Evolutionary conservation across 2,888 invertebrate species (phyloP).

Genomic region (Rosalia funebris): DNA sequence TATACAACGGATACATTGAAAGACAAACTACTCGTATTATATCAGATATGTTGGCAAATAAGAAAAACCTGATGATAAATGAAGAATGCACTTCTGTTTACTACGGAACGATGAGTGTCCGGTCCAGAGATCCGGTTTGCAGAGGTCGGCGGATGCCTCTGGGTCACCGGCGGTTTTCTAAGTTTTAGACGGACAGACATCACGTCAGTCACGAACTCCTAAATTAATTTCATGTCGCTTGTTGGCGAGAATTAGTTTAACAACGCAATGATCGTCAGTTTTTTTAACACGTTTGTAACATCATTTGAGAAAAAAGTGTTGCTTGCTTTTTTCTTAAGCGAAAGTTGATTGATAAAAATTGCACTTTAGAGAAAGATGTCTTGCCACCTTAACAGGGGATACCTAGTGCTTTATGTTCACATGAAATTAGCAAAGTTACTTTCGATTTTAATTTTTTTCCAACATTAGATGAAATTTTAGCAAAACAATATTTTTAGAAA

Average conservation of each 20-base stretch:
- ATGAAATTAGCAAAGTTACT: too few relatives aligned
- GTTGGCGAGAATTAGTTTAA: neutral
- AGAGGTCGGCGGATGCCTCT: conserved; percentile 26
- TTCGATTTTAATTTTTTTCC: too few relatives aligned
- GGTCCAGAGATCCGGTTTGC: conserved; percentile 27
- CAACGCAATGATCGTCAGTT: too few relatives aligned
- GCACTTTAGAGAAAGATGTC: too few relatives aligned
- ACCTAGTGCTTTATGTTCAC: too few relatives aligned
- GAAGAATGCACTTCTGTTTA: conserved; percentile 21
- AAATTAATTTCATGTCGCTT: conserved; percentile 2
- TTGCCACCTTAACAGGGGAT: too few relatives aligned
- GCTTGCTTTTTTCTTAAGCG: too few relatives aligned
- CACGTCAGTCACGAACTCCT: neutral
- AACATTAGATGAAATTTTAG: too few relatives aligned
- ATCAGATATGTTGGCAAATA: neutral
- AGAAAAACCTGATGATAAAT: conserved; percentile 1
- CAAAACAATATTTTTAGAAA: too few relatives aligned
- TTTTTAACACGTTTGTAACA: too few relatives aligned
- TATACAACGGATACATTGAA: neutral
- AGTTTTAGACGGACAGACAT: neutral
- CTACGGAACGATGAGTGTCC: conserved; percentile 15
- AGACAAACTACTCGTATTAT: neutral
- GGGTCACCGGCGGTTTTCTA: conserved; percentile 10
- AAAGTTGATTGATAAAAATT: too few relatives aligned
- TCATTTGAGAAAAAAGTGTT: too few relatives aligned